Conservation (phyloP, 2,888 invertebrate genomes). For the Cordylochernes scorpioides region DNA sequence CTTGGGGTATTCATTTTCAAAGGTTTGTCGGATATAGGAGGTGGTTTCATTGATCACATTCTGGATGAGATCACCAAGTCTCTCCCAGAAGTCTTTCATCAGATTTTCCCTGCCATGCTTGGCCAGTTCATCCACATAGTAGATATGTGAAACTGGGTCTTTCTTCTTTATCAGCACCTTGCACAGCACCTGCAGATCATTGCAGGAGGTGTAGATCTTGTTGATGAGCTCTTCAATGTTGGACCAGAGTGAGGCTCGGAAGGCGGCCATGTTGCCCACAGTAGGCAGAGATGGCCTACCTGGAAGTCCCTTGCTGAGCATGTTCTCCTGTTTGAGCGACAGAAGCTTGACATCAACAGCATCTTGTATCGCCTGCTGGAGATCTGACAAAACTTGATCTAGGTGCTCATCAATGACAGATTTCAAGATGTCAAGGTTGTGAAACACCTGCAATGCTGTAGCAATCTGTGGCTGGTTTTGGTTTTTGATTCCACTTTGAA, state of each 20-base stretch:
- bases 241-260: conserved; percentile 48
- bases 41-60: too few relatives aligned
- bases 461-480: conserved; percentile 27
- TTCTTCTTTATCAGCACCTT: conserved; percentile 28
- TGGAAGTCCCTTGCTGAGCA: conserved; percentile 18
- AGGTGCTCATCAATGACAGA: conserved; percentile 1
- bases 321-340: neutral
- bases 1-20: conserved; percentile 65
- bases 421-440: conserved; percentile 23
- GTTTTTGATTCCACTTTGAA: conserved; percentile 1
- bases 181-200: conserved; percentile 26
- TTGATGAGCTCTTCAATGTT: conserved; percentile 63
- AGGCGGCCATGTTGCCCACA: conserved; percentile 30
- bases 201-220: conserved; percentile 25
- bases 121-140: conserved; percentile 28
- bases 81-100: neutral
- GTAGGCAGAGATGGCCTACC: conserved; percentile 33
- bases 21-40: conserved; percentile 49
- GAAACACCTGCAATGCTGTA: conserved; percentile 35
- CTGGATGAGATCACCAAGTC: neutral
- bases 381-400: neutral
- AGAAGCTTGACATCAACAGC: conserved; percentile 3
- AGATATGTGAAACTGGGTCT: conserved; percentile 27
- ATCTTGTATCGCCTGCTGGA: neutral
- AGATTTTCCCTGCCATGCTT: conserved; percentile 1